Base-by-base conservation (phyloP, 2,888 invertebrate species). In the Lochmaea crataegi region DNA sequence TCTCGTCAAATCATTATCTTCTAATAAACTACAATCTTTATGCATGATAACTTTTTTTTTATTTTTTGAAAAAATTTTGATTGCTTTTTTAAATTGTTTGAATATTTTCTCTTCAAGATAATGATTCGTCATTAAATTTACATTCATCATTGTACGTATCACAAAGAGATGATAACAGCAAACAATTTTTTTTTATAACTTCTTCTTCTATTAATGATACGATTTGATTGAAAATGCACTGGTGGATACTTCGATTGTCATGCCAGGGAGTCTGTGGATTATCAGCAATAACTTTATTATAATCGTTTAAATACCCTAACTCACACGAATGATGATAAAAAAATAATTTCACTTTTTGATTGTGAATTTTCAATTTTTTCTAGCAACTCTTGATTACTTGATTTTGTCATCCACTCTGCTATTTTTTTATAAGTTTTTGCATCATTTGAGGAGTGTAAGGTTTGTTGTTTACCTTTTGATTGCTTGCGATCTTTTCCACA, bases 241-340 rank as follows among this genome's bases (percentile, higher is more conserved):
- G 60, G 65, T 60, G 45, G 14, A 48, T 48, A 48, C 45, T 48
- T 10, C 45, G 68, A 68, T 69, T 73, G 51, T 68, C 60, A 65
- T 73, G 73, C 68, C 68, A 68, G 60, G 60, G 58, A 68, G 73
- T 68, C 10, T 66, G 68, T 65, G 68, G 73, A 68, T 63, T 68
- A 58, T 73, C 60, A 65, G 68, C 72, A 72, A 68, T 64, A 66
- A 66, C 66, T n/a, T n/a, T n/a, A n/a, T 66, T 56, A 56, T 66
- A 67, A 67, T 67, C 57, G 57, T 67, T 67, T 67, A 18, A 58
- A 67, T 73, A 73, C 12, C 64, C 68, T 48, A 71, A 71, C 60
- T 65, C 73, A 68, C 68, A 74, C 56, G 57, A 72, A 72, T 70
- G 61, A 69, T 75, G 75, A 69, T 75, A 72, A 69, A 69, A n/a